Percentiles rank a stretch among this genome's conserved stretches.
phyloP scores from a whole-genome alignment of 2,113 vertebrate genomes.

The Hymenochirus boettgeri region DNA sequence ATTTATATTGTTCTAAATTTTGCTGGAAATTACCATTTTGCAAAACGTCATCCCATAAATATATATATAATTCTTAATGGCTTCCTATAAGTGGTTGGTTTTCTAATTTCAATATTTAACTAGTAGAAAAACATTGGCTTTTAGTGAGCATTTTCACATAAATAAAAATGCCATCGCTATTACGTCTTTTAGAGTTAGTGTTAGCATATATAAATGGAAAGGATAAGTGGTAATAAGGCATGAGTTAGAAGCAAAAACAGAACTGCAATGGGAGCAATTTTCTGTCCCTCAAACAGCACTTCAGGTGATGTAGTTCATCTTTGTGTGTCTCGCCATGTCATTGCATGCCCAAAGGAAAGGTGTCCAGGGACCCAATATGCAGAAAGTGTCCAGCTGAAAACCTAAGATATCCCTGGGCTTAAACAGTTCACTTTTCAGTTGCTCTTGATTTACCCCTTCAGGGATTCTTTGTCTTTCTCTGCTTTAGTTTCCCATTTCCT shows the following conservation, averaged over 20 bases:
- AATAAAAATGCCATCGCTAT: conserved; percentile 38
- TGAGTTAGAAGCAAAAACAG: conserved; percentile 66
- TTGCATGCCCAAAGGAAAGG: conserved; percentile 73
- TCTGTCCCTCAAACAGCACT: conserved; percentile 85
- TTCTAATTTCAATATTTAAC: background rate
- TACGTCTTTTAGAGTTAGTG: conserved; percentile 62
- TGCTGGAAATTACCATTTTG: no score
- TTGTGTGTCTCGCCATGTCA: conserved; percentile 84
- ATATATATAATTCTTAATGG: no score
- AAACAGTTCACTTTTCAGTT: conserved; percentile 80
- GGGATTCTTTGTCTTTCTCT: conserved; percentile 76
- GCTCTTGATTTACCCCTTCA: conserved; percentile 88
- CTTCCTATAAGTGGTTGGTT: no score
- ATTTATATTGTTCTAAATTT: no score
- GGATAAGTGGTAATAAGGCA: conserved; percentile 67
- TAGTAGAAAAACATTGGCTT: no score
- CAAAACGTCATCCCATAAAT: no score
- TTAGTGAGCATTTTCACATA: conserved; percentile 23
- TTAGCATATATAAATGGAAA: conserved; percentile 85
- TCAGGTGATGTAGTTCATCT: conserved; percentile 92
- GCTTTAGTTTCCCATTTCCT: conserved; percentile 73
- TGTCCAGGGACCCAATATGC: conserved; percentile 77
- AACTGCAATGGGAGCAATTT: conserved; percentile 93
- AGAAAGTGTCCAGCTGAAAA: conserved; percentile 79
- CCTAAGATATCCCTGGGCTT: conserved; percentile 78